Percentiles rank a stretch among this genome's conserved stretches.
Evolutionary conservation across 2,888 invertebrate genomes (phyloP).

Genomic region (Drosophila limbata): DNA sequence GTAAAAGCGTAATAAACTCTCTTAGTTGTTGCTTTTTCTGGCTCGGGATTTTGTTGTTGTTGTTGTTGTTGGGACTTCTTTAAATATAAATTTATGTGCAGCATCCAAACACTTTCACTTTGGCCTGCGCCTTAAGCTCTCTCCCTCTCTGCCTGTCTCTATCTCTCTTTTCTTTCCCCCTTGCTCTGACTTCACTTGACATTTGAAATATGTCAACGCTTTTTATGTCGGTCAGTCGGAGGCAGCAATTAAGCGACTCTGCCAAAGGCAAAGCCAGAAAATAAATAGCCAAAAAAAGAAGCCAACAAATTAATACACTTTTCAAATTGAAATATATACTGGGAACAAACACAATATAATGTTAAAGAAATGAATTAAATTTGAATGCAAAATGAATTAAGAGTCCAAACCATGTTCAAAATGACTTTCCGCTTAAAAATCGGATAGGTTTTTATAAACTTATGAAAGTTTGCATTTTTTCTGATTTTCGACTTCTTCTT

Average conservation of each 20-base stretch:
- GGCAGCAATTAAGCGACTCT: conserved; percentile 65
- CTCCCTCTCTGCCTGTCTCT: conserved; percentile 3
- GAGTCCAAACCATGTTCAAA: no score
- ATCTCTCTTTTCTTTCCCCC: not conserved
- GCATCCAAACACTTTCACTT: conserved; percentile 52
- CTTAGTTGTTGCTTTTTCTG: conserved; percentile 14
- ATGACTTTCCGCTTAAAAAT: no score
- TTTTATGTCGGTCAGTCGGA: conserved; percentile 69
- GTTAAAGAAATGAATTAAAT: no score
- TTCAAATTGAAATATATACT: not conserved
- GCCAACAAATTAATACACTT: conserved; percentile 25
- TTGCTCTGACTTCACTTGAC: conserved; percentile 46
- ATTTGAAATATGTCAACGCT: conserved; percentile 75
- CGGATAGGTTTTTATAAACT: no score
- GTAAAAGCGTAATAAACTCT: conserved; percentile 67
- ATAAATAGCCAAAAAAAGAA: not conserved
- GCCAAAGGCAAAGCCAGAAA: conserved; percentile 19
- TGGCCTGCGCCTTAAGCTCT: conserved; percentile 43
- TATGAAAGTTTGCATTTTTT: no score
- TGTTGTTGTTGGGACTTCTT: conserved; percentile 45
- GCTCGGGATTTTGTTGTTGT: conserved; percentile 6
- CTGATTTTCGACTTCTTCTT: no score
- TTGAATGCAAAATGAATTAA: no score
- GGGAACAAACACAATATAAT: no score
- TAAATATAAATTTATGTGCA: conserved; percentile 78